Conservation (phyloP, 2,888 invertebrate species). For the Papilio gigon region DNA sequence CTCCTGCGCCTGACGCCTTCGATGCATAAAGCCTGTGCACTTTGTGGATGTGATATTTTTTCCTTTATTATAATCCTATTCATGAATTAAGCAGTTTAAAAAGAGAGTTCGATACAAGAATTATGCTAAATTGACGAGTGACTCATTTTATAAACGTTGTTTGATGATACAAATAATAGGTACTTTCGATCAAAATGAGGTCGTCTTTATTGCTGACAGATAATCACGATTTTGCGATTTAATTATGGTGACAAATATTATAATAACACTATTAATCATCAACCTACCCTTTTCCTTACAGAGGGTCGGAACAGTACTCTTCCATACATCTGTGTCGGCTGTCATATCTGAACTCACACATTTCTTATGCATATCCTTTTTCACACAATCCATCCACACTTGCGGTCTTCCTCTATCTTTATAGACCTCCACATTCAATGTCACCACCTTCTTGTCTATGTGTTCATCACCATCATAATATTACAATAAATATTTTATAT, state of each 20-base stretch:
- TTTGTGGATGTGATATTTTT: slow-evolving; percentile 51
- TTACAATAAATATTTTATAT: too few relatives aligned
- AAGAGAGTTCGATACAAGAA: background rate
- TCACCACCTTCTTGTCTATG: too few relatives aligned
- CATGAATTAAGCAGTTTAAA: background rate
- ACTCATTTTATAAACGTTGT: background rate
- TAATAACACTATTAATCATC: too few relatives aligned
- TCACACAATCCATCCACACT: too few relatives aligned
- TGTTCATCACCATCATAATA: too few relatives aligned
- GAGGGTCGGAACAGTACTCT: too few relatives aligned
- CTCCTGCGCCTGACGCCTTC: slow-evolving; percentile 52
- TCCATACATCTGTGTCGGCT: too few relatives aligned
- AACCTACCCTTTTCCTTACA: too few relatives aligned
- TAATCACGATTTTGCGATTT: background rate
- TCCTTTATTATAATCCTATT: background rate
- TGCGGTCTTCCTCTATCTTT: too few relatives aligned
- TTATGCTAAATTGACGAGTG: background rate
- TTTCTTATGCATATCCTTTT: too few relatives aligned
- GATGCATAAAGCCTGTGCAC: slow-evolving; percentile 56
- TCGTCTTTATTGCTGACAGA: background rate
- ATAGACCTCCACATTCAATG: too few relatives aligned
- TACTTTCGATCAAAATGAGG: slow-evolving; percentile 1
- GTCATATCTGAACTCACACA: too few relatives aligned
- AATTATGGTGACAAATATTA: background rate
- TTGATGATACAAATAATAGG: background rate